Evolutionary conservation across 2,888 invertebrate species (phyloP).

Genomic region (Volucella zonaria): DNA sequence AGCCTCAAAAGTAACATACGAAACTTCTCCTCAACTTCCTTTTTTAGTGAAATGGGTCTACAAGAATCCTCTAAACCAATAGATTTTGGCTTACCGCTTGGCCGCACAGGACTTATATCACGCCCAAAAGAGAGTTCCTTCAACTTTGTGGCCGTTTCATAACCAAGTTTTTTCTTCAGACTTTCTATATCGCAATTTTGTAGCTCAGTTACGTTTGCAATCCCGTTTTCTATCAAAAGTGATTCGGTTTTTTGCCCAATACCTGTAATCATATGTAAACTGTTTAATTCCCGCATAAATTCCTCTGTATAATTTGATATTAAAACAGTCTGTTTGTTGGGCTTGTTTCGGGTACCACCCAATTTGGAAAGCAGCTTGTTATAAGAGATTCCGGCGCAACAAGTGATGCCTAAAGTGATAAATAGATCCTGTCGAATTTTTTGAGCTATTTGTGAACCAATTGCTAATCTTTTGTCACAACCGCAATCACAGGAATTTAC

Average conservation of each 20-base stretch:
- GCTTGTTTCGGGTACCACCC: conserved; percentile 88
- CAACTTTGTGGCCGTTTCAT: conserved; percentile 87
- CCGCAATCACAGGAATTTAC: conserved; percentile 88
- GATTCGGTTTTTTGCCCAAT: conserved; percentile 89
- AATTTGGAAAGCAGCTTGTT: conserved; percentile 93
- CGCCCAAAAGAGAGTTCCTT: conserved; percentile 89
- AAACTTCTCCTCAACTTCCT: conserved; percentile 89
- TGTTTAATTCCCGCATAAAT: conserved; percentile 86
- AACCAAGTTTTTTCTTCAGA: conserved; percentile 86
- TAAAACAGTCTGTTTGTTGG: conserved; percentile 91
- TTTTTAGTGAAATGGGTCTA: conserved; percentile 87
- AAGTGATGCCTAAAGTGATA: conserved; percentile 88
- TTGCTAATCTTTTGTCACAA: conserved; percentile 87
- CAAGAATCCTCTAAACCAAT: conserved; percentile 92
- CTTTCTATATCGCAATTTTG: conserved; percentile 85
- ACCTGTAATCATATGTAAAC: conserved; percentile 88
- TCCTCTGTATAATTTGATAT: conserved; percentile 87
- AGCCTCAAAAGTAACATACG: conserved; percentile 87
- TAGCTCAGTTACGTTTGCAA: conserved; percentile 87
- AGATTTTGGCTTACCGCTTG: conserved; percentile 89
- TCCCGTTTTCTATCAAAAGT: conserved; percentile 86
- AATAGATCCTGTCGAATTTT: conserved; percentile 89
- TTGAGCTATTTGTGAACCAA: conserved; percentile 89
- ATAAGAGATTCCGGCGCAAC: conserved; percentile 92
- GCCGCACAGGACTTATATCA: conserved; percentile 88